Conservation (phyloP, 2,797 vertebrate species). For the Melanogrammus aeglefinus region DNA sequence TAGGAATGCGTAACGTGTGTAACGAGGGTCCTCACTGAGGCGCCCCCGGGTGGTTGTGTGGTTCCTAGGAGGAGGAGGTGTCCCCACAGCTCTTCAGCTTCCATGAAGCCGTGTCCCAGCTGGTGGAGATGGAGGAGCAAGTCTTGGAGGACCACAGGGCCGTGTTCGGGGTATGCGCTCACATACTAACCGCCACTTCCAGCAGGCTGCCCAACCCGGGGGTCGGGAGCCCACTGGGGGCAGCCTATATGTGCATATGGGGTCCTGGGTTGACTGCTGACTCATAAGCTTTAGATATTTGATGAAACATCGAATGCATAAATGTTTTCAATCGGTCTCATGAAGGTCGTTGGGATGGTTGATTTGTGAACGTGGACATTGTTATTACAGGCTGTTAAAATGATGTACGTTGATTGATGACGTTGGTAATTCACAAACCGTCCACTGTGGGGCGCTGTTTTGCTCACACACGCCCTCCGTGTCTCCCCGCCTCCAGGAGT, state of each 20-base stretch:
- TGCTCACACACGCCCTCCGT: neutral
- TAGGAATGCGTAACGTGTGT: neutral
- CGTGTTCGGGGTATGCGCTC: constrained; percentile 88
- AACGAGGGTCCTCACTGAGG: neutral
- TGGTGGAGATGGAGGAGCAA: constrained; percentile 99
- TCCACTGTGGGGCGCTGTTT: neutral
- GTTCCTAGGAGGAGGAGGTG: constrained; percentile 90
- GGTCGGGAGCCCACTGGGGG: neutral
- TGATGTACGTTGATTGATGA: neutral
- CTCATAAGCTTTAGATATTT: neutral
- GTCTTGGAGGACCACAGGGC: constrained; percentile 94
- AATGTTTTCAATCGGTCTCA: neutral
- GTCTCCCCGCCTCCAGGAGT: constrained; percentile 76
- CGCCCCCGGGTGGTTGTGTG: neutral
- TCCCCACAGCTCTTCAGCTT: constrained; percentile 96
- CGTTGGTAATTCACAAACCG: neutral
- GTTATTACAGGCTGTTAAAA: neutral
- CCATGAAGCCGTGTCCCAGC: constrained; percentile 94
- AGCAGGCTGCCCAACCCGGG: neutral
- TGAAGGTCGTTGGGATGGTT: neutral
- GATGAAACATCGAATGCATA: neutral
- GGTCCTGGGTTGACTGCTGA: neutral
- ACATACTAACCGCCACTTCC: neutral
- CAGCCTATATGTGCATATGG: neutral
- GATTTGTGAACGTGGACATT: neutral